phyloP scores from a whole-genome alignment of 2,797 vertebrate species.

The Muscicapa striata region DNA sequence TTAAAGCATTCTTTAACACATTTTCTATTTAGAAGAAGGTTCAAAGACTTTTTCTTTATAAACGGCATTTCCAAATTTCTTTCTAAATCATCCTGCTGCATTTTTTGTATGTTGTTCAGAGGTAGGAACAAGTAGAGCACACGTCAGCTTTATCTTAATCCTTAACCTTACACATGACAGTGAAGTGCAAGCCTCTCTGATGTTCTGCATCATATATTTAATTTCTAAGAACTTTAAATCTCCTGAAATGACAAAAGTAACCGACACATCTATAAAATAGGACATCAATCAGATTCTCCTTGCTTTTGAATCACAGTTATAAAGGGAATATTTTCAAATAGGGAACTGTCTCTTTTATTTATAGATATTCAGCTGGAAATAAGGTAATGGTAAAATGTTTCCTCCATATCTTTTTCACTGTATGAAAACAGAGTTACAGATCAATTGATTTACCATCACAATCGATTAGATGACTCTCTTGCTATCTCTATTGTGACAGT shows the following conservation, averaged over 20 bases:
- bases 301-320: slow-evolving; percentile 72
- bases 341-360: slow-evolving; percentile 77
- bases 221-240: slow-evolving; percentile 79
- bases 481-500: slow-evolving; percentile 80
- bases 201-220: slow-evolving; percentile 73
- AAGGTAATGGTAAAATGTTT: slow-evolving; percentile 73
- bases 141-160: slow-evolving; percentile 66
- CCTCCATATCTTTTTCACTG: slow-evolving; percentile 75
- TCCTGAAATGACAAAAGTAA: slow-evolving; percentile 78
- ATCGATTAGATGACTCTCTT: slow-evolving; percentile 77
- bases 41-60: slow-evolving; percentile 34
- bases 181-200: slow-evolving; percentile 70
- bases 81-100: slow-evolving; percentile 14
- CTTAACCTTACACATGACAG: slow-evolving; percentile 70
- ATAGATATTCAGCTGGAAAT: slow-evolving; percentile 75
- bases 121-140: slow-evolving; percentile 48
- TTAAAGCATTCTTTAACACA: background rate
- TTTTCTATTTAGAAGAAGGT: slow-evolving; percentile 14
- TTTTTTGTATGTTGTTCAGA: slow-evolving; percentile 51
- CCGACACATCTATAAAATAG: slow-evolving; percentile 71
- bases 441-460: slow-evolving; percentile 84
- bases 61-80: background rate
- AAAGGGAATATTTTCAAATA: slow-evolving; percentile 77
- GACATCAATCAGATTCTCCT: slow-evolving; percentile 72
- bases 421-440: slow-evolving; percentile 81